Conservation (phyloP, 2,888 invertebrate species). For the Andrena minutula region DNA sequence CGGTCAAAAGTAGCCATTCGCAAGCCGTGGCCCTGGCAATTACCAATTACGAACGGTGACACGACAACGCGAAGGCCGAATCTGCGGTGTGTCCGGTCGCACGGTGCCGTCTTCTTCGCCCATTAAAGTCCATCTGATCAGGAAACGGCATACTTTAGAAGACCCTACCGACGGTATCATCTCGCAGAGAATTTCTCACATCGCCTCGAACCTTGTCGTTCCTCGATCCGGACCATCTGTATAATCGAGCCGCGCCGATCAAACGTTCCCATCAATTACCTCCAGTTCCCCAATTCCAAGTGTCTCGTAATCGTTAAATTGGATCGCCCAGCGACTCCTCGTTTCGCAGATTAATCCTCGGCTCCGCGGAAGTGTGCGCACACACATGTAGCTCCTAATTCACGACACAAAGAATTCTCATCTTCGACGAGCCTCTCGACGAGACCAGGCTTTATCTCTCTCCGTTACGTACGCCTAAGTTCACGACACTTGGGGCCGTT, state of each 20-base stretch:
- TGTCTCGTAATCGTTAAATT: background rate
- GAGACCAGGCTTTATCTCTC: too few species aligned
- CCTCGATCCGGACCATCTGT: slow-evolving; percentile 4
- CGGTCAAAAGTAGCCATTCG: slow-evolving; percentile 57
- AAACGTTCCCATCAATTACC: slow-evolving; percentile 15
- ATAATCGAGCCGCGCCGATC: slow-evolving; percentile 33
- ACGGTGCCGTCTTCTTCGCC: slow-evolving; percentile 64
- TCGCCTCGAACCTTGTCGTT: background rate
- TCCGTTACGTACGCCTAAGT: too few species aligned
- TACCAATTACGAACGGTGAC: slow-evolving; percentile 71
- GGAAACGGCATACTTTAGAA: slow-evolving; percentile 60
- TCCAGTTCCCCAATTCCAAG: background rate
- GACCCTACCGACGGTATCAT: slow-evolving; percentile 35
- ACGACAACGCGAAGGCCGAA: slow-evolving; percentile 65
- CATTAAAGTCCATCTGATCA: slow-evolving; percentile 56
- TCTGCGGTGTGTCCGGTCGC: slow-evolving; percentile 72
- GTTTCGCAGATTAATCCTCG: too few species aligned
- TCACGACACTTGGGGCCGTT: background rate
- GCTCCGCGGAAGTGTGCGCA: too few species aligned
- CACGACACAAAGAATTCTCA: too few species aligned
- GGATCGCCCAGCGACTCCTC: background rate
- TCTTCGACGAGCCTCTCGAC: too few species aligned
- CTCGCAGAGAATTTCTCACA: slow-evolving; percentile 36
- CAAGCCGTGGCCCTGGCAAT: slow-evolving; percentile 67
- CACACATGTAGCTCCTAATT: too few species aligned